A percentile compares a stretch with the other conserved stretches of the same genome.
Conservation (phyloP, 2,888 invertebrate species). For the Kryphioiulus occultus region DNA sequence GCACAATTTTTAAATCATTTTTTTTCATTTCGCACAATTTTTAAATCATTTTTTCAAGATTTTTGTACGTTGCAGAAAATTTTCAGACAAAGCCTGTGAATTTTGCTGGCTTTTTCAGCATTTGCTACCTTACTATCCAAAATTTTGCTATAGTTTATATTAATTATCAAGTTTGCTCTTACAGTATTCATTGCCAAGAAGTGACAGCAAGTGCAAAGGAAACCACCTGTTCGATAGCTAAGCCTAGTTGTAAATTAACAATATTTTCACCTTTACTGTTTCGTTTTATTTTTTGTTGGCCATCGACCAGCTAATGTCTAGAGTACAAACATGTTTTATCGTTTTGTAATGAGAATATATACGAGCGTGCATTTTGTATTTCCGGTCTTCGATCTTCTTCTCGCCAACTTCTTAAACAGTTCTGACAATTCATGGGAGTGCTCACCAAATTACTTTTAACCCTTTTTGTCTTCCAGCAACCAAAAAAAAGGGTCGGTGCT, state of each 20-base stretch:
- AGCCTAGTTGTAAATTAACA: too few species aligned
- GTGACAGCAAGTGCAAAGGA: too few species aligned
- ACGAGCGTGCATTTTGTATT: background rate
- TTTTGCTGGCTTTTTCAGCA: background rate
- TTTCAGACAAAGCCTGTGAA: background rate
- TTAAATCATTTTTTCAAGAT: background rate
- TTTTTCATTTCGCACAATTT: background rate
- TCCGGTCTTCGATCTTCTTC: background rate
- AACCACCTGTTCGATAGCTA: too few species aligned
- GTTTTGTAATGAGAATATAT: background rate
- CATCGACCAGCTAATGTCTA: background rate
- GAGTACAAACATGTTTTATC: slow-evolving; percentile 16
- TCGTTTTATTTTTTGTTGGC: background rate
- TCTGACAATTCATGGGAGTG: background rate
- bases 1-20: too few species aligned
- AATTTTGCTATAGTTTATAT: too few species aligned
- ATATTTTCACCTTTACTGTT: background rate
- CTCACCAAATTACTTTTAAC: background rate
- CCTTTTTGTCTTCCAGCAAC: slow-evolving; percentile 17
- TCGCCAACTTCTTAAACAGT: background rate
- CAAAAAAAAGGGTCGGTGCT: slow-evolving; percentile 15
- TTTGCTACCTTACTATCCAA: too few species aligned
- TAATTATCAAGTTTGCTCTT: too few species aligned
- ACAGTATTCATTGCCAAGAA: too few species aligned
- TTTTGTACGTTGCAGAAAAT: too few species aligned